Base-by-base conservation (phyloP, 2,888 invertebrate species). In the Sarcophaga rosellei region DNA sequence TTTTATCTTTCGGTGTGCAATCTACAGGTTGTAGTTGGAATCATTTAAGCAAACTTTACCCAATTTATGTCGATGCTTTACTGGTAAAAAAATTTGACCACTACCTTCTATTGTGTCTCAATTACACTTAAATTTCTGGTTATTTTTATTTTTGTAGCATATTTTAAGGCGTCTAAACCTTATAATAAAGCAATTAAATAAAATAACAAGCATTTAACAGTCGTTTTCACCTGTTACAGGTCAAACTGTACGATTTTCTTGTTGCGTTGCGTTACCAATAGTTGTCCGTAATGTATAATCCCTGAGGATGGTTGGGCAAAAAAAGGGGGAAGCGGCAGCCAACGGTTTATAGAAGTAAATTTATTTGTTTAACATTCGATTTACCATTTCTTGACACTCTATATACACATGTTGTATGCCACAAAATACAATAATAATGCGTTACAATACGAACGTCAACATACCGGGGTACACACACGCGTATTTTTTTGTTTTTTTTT, bases 401-500 rank as follows among this genome's bases (percentile, higher is more conserved):
- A 35, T 35, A 35, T 10, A 35, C 10, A 35, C 35, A 35, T 35
- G 35, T 35, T 35, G 35, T 35, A 35, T 2, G 35, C 35, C 35
- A 35, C 8, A 35, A 35, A 10, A 35, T 35, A 35, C 35, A 35
- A 35, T 35, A 35, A 35, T 35, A 35, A 35, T 35, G 35, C 35
- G 35, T 35, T 35, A 35, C 35, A 35, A 35, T 35, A 35, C 35
- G 35, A 35, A 35, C 35, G 47, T 20, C 23, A 61, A n/a, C 8
- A 44, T 35, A 69, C 17, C 53, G 65, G 59, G 63, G n/a, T 79
- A 23, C 23, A 65, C 20, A 63, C 44, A 4, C 15, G n/a, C 68
- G 57, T 59, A 20, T 35, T 61, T 69, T 62, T 62, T 62, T 47
- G 1, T 11, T 75, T 76, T 66, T 76, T 72, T 61, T 72, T 72